These are phyloP conservation scores for Calephelis nemesis DNA, from an alignment of 1,140 invertebrate genomes.

Conservation along the genomic window DNA sequence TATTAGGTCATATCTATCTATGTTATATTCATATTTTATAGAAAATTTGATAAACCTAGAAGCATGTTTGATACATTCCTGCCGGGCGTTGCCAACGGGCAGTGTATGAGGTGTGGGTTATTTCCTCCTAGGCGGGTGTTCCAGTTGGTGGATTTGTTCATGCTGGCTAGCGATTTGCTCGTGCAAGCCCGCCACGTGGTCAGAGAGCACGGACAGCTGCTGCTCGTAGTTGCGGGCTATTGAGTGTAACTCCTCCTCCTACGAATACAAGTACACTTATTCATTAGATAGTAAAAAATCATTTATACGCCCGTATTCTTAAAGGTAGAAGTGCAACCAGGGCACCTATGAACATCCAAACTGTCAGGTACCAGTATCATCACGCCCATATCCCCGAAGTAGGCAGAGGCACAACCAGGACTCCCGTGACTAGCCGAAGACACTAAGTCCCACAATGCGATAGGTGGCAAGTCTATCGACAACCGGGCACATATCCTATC, in stretches of 20 bases:
- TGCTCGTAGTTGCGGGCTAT: conserved; percentile 91
- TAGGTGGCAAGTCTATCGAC: too few relatives aligned
- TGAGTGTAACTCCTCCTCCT: conserved; percentile 78
- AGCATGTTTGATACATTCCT: neutral
- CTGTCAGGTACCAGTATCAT: too few relatives aligned
- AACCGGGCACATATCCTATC: too few relatives aligned
- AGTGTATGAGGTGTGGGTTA: conserved; percentile 32
- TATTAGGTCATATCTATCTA: neutral
- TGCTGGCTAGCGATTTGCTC: conserved; percentile 91
- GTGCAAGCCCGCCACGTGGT: conserved; percentile 95
- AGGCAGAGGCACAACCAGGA: too few relatives aligned
- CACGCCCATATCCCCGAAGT: too few relatives aligned
- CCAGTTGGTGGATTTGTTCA: conserved; percentile 81
- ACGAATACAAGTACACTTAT: too few relatives aligned
- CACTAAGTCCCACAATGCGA: too few relatives aligned
- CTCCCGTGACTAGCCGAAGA: too few relatives aligned
- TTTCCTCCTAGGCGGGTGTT: conserved; percentile 70
- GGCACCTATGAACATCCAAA: too few relatives aligned
- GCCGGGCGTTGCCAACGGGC: neutral
- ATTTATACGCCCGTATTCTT: too few relatives aligned
- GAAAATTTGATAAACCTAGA: neutral
- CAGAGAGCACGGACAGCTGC: conserved; percentile 93
- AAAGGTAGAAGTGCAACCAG: too few relatives aligned
- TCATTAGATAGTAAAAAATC: too few relatives aligned
- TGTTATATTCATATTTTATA: neutral